phyloP scores from a whole-genome alignment of 35 echinoderm and acorn worm genomes.

The Ophioderma brevispina region DNA sequence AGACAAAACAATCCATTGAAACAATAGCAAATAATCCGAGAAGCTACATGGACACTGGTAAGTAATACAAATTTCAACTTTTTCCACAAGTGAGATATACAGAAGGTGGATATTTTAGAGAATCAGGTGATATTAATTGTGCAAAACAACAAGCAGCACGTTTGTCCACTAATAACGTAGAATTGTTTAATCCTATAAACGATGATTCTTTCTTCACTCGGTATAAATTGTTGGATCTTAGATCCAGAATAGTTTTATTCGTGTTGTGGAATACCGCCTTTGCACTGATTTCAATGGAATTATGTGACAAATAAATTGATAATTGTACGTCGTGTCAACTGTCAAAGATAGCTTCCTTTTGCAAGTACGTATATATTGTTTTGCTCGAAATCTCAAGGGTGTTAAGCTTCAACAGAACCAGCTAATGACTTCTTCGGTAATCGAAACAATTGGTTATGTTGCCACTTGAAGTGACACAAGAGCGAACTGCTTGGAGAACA shows the following conservation, averaged over 20 bases:
- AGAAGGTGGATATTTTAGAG: neutral
- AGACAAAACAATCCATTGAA: too few species aligned
- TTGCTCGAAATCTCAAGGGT: neutral
- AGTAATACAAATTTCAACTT: too few species aligned
- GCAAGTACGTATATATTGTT: neutral
- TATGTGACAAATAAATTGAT: neutral
- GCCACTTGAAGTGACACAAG: neutral
- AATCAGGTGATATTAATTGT: neutral
- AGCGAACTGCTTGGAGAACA: neutral
- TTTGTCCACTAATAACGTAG: neutral
- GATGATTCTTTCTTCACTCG: too few species aligned
- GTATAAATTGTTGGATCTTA: too few species aligned
- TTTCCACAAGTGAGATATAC: constrained; percentile 1
- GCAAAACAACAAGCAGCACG: neutral
- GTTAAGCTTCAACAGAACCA: neutral
- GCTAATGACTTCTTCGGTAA: neutral
- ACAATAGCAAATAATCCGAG: too few species aligned
- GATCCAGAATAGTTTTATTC: too few species aligned
- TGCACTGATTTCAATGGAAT: too few species aligned
- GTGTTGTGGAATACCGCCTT: too few species aligned
- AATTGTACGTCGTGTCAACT: neutral
- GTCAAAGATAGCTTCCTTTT: neutral
- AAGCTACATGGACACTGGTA: too few species aligned
- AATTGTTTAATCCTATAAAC: too few species aligned
- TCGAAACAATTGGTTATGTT: neutral